Evolutionary conservation across 2,797 vertebrate genomes (phyloP).

Genomic region (Brotula barbata): DNA sequence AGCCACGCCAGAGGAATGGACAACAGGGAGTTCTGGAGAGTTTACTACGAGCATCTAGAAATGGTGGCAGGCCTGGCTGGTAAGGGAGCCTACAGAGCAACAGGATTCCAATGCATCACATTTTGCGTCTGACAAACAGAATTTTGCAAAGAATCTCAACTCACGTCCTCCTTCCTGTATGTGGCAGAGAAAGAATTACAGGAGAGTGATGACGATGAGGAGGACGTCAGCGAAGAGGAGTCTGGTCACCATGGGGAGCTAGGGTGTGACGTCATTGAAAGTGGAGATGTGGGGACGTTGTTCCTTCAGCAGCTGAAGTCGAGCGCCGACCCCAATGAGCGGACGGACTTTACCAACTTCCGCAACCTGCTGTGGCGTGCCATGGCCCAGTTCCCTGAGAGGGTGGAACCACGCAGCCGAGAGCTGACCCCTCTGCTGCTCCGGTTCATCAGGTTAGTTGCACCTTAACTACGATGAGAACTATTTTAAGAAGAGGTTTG

Average conservation of each 20-base stretch:
- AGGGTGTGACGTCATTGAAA: constrained; percentile 75
- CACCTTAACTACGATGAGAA: background rate
- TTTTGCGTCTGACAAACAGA: too few relatives aligned
- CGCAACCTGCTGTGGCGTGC: constrained; percentile 90
- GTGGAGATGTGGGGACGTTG: constrained; percentile 77
- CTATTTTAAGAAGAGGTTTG: background rate
- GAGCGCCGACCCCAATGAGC: constrained; percentile 75
- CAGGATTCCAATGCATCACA: background rate
- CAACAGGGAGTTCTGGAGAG: constrained; percentile 93
- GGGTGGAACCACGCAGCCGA: constrained; percentile 90
- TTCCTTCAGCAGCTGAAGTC: constrained; percentile 81
- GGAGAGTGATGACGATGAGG: constrained; percentile 51
- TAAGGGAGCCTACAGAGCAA: constrained; percentile 61
- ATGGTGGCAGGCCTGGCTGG: constrained; percentile 87
- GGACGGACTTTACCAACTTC: constrained; percentile 92
- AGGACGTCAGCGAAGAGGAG: constrained; percentile 12
- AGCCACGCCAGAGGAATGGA: constrained; percentile 93
- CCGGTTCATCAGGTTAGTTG: constrained; percentile 88
- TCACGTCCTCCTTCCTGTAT: background rate
- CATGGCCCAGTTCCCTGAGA: constrained; percentile 87
- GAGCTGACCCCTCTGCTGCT: constrained; percentile 93
- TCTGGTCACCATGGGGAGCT: constrained; percentile 20
- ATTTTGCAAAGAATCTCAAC: too few relatives aligned
- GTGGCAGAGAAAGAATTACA: constrained; percentile 85
- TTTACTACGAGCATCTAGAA: constrained; percentile 90